Base-by-base conservation (phyloP, 35 echinoderm and acorn worm species). In the Apostichopus californicus region DNA sequence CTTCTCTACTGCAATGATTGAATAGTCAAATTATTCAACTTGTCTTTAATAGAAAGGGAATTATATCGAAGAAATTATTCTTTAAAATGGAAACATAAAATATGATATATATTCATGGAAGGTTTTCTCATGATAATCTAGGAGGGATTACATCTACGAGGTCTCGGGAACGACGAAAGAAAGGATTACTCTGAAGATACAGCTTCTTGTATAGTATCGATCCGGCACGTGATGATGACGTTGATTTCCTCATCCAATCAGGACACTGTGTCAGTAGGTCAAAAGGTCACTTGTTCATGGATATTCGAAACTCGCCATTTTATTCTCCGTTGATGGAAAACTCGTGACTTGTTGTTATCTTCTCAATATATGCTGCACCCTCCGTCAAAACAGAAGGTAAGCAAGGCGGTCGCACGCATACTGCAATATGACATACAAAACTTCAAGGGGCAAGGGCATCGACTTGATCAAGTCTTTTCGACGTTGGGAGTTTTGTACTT, bases 351-450 rank as follows among this genome's bases (percentile, higher is more conserved):
- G 55, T 58, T 17, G 20, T 23, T 25, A 46, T 58, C 81, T 85
- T 59, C 55, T 11, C 81, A 58, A 56, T 58, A 20, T 14, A 21
- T 55, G 28, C 1, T 34, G 9, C 9, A 18, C 81, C 12, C 81
- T 22, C 57, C 81, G 81, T 57, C 81, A 17, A 20, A 56, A 58
- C 5, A 60, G n/a, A 85, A 18, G 55, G 28, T 23, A 60, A 18
- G 57, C 54, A 85, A 58, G 81, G 55, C 56, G 80, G 52, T 54
- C 55, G 55, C 57, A 85, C 81, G 78, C 55, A 81, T 54, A 85
- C 81, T 85, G 81, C 17, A 85, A 85, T 85, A 85, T 85, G 81
- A 85, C 57, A 85, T 85, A 85, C 56, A 85, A 58, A 85, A 85
- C 81, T 85, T 85, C 10, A 85, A 85, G 81, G 81, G 81, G 81